These are phyloP conservation scores for Rhabdomys dilectus DNA, from an alignment of 2,113 vertebrate genomes.

Conservation along the genomic window DNA sequence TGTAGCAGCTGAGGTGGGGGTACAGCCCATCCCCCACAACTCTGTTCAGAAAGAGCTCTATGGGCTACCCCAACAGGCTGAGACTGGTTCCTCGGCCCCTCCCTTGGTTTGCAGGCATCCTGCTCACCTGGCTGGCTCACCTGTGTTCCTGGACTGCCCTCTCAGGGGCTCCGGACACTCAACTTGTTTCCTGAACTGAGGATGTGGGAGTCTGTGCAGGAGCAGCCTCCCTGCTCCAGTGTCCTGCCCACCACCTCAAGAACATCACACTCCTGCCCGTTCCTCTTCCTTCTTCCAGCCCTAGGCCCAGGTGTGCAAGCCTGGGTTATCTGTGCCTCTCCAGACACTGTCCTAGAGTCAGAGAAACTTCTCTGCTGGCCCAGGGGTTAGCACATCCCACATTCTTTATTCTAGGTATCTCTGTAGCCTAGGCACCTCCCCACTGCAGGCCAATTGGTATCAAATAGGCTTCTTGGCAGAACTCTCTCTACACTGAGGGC, in stretches of 20 bases:
- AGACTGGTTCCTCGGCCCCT: neutral
- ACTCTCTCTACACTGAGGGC: neutral
- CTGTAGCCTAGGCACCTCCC: neutral
- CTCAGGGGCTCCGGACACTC: neutral
- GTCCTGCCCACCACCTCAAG: neutral
- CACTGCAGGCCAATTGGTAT: too few species aligned
- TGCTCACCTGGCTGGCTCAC: neutral
- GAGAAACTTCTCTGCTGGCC: neutral
- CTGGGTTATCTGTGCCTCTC: neutral
- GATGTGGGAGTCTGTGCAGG: neutral
- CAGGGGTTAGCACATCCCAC: neutral
- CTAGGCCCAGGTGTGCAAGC: neutral
- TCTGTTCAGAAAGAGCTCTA: neutral
- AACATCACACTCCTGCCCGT: rapidly evolving
- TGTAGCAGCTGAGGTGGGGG: neutral
- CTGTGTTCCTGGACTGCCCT: neutral
- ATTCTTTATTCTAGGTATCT: neutral
- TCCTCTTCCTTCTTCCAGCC: neutral
- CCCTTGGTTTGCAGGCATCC: neutral
- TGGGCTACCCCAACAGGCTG: neutral
- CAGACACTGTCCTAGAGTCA: too few species aligned
- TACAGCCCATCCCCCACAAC: neutral
- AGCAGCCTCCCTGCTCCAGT: neutral
- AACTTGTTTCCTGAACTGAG: neutral
- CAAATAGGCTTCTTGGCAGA: neutral